Base-by-base conservation (phyloP, 35 echinoderm and acorn worm genomes). In the Chiridota heheva region DNA sequence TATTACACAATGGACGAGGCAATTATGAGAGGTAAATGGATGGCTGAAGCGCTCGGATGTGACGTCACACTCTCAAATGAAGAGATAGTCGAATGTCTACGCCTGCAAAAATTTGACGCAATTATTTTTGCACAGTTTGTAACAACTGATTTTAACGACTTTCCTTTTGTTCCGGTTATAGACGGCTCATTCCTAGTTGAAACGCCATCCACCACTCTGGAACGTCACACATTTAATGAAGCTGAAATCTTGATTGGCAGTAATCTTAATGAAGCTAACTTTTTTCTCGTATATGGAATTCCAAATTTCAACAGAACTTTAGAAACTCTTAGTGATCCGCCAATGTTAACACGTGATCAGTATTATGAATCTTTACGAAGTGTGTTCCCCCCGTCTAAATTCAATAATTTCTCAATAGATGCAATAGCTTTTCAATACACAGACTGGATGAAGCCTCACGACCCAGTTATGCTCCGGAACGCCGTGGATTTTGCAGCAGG, bases 391-490 rank as follows among this genome's bases (percentile, higher is more conserved):
- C 24, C 67, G 16, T 65, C 66, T 46, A n/a, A n/a, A n/a, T n/a
- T n/a, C n/a, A 91, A 91, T 70, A 78, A 81, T 5, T 91, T 97
- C 62, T 71, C 62, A 7, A 47, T 72, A 18, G 78, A 86, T 36
- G 84, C 88, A 1, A 88, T 91, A 18, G 84, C 84, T 10, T 97
- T 97, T 60, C 88, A 91, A 59, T 97, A 97, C 63, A 97, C 94
- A 3, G 89, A 97, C 40, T 97, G 94, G 94, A 39, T 91, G 1
- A 73, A 87, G 6, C 88, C 88, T 24, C n/a, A 87, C 53, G 60
- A 97, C 59, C 45, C 60, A 2, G 42, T 64, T 6, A 87, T 79
- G 67, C 61, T 97, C 18, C 84, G 88, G 16, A 72, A 91, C 63
- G 81, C 78, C 22, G 49, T 80, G 22, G 77, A 88, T 2, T 55